These are phyloP conservation scores for Rhynchonycteris naso DNA, from an alignment of 2,797 vertebrate species.

Conservation along the genomic window DNA sequence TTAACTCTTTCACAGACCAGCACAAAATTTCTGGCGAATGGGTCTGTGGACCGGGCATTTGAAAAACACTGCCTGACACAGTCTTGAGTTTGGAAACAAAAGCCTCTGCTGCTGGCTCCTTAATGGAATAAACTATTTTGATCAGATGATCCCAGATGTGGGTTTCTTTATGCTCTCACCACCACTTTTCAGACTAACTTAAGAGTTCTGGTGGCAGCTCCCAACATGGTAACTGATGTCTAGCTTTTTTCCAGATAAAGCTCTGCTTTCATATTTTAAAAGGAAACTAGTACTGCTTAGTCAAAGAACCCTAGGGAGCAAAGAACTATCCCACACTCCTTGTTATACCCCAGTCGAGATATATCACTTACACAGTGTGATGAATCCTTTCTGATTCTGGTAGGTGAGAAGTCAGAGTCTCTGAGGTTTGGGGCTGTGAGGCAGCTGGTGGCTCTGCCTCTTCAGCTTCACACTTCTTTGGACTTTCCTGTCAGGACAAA, in stretches of 20 bases:
- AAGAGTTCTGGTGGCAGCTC: slow-evolving; percentile 5
- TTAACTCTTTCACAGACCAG: no score
- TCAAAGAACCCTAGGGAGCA: slow-evolving; percentile 22
- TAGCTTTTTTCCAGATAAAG: slow-evolving; percentile 52
- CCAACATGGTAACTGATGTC: neutral
- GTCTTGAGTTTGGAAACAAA: neutral
- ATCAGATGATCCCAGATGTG: neutral
- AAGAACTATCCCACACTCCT: neutral
- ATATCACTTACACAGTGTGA: slow-evolving; percentile 74
- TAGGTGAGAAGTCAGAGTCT: slow-evolving; percentile 49
- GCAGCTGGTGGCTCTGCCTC: slow-evolving; percentile 79
- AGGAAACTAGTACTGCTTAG: slow-evolving; percentile 32
- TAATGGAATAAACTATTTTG: neutral
- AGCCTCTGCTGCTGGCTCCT: neutral
- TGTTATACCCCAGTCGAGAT: neutral
- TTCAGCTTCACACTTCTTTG: slow-evolving; percentile 77
- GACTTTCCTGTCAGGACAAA: slow-evolving; percentile 80
- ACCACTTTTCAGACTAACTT: slow-evolving; percentile 46
- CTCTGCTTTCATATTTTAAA: slow-evolving; percentile 54
- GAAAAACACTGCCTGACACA: neutral
- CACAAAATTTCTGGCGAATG: no score
- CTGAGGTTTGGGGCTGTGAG: slow-evolving; percentile 76
- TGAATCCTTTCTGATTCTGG: slow-evolving; percentile 67
- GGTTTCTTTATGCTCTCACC: slow-evolving; percentile 38
- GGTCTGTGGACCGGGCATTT: no score